phyloP scores from a whole-genome alignment of 1,140 invertebrate genomes.

The Mylabris phalerata region DNA sequence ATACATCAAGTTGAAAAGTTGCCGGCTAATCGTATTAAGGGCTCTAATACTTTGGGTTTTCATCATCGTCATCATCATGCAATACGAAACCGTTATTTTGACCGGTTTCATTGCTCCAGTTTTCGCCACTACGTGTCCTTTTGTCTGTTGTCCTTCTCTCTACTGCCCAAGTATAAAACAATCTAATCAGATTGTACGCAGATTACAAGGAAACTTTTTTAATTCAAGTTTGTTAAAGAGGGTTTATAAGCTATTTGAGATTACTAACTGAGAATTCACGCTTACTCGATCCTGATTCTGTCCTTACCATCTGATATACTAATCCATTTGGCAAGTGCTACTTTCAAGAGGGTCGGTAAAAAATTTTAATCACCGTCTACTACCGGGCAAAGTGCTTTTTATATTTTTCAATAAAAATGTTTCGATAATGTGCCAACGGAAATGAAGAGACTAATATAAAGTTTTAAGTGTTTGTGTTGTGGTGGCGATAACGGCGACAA shows the following conservation, averaged over 20 bases:
- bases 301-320: slow-evolving; percentile 18
- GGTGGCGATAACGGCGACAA: too few relatives aligned
- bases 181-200: slow-evolving; percentile 35
- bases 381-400: too few relatives aligned
- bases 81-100: slow-evolving; percentile 9
- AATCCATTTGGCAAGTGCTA: neutral
- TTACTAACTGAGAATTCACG: slow-evolving; percentile 23
- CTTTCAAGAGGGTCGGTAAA: neutral
- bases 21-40: slow-evolving; percentile 25
- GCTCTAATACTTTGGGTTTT: slow-evolving; percentile 20
- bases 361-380: neutral
- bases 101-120: slow-evolving; percentile 14
- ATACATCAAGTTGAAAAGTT: slow-evolving; percentile 27
- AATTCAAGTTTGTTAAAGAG: slow-evolving; percentile 33
- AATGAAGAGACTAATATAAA: too few relatives aligned
- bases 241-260: slow-evolving; percentile 32
- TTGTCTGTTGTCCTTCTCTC: too few relatives aligned
- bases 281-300: slow-evolving; percentile 10
- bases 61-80: slow-evolving; percentile 5
- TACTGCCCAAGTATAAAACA: slow-evolving; percentile 22
- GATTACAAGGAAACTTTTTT: slow-evolving; percentile 34
- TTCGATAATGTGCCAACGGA: too few relatives aligned
- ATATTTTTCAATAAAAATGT: too few relatives aligned
- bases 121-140: neutral
- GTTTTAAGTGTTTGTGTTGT: too few relatives aligned